Evolutionary conservation across 2,888 invertebrate species (phyloP), one percentile per base, ranked within the genome.

Genomic region (Acronicta psi): DNA sequence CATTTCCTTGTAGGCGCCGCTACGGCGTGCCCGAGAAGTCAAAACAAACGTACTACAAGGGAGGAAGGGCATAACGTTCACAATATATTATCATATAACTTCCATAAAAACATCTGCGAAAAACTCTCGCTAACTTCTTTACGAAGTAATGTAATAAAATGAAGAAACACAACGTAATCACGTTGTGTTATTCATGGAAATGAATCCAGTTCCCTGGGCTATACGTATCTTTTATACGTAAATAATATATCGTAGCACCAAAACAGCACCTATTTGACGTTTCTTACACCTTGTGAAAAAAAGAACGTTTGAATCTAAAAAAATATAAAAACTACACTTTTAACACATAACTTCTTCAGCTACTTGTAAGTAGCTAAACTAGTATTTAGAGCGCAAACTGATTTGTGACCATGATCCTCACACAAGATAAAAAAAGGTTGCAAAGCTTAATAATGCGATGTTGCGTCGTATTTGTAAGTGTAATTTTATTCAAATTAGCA

Each of bases 1-100:
- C 88, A 87, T 66, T 86, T 69, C 79, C 80, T 82, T 78, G 80
- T 75, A 65, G 89, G 86, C 89, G 88, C 87, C 87, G 81, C 73
- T 65, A 57, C 71, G 82, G 73, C 83, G 85, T 81, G 77, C 70
- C 75, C 66, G 75, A 74, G 75, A 85, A 87, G 69, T 81, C 84
- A 87, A 83, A 89, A 89, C 85, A 89, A 84, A 83, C 73, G 74
- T 70, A 73, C 71, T 67, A 65, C 55, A 75, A 81, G 70, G 77
- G 72, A 77, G 58, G 23, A 64, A 74, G 73, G 79, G 69, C 63
- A 62, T 34, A 59, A 42, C 34, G 42, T 20, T 44, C 31, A 60
- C 49, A 41, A 67, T 67, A 60, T 49, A 67, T 67, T 45, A 20
- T 13, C 53, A 60, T 59, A 0, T 16, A 18, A 37, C 45, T 25